These are phyloP conservation scores for Sepioteuthis lessoniana DNA, from an alignment of 2,888 invertebrate genomes.

Conservation along the genomic window DNA sequence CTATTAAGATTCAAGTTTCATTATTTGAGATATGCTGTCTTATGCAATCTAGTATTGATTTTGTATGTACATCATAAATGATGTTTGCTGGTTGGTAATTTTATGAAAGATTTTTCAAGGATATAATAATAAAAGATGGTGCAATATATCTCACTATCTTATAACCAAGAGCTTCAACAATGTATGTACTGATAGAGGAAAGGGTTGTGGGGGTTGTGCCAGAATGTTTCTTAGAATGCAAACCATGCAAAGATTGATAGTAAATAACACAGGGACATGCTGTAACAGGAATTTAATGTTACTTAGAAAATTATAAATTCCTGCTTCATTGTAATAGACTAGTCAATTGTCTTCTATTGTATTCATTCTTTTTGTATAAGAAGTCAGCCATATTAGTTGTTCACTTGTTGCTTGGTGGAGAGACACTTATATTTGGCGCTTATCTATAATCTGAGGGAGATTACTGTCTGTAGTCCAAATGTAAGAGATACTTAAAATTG, in stretches of 20 bases:
- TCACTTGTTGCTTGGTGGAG: background rate
- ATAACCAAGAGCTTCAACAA: no score
- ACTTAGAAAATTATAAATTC: background rate
- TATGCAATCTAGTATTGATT: no score
- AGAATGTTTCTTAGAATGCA: no score
- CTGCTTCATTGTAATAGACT: background rate
- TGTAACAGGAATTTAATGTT: background rate
- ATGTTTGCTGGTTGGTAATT: no score
- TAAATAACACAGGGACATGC: background rate
- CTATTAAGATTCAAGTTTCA: no score
- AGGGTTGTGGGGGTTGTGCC: no score
- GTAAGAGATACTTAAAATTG: background rate
- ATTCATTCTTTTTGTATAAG: background rate
- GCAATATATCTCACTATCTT: no score
- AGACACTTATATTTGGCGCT: background rate
- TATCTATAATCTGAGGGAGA: slow-evolving; percentile 17
- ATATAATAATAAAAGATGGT: no score
- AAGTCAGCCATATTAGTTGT: background rate
- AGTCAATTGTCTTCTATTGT: background rate
- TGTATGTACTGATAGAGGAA: no score
- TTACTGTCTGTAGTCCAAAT: background rate
- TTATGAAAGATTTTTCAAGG: no score
- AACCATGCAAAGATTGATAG: background rate
- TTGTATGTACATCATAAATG: no score
- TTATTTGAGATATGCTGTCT: no score